These are phyloP conservation scores for Sylvia borin DNA, from an alignment of 2,797 vertebrate genomes.

Conservation along the genomic window DNA sequence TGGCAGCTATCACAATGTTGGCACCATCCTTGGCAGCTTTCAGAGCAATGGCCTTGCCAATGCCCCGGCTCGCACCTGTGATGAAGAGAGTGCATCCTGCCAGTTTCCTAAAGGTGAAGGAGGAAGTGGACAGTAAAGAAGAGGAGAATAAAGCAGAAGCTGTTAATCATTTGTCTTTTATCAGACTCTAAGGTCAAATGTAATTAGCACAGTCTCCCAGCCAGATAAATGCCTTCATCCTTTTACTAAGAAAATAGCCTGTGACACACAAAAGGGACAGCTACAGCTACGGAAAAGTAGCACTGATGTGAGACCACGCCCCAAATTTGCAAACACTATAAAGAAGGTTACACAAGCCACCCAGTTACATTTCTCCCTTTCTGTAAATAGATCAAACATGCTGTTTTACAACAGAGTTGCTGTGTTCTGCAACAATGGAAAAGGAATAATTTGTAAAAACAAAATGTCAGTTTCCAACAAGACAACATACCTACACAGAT, in stretches of 20 bases:
- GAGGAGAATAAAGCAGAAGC: neutral
- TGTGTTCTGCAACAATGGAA: neutral
- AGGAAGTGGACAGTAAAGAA: neutral
- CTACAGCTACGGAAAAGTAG: neutral
- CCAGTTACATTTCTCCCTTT: neutral
- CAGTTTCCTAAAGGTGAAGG: conserved; percentile 80
- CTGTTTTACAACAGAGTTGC: neutral
- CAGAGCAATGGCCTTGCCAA: conserved; percentile 95
- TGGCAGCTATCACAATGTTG: conserved; percentile 93
- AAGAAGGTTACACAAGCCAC: neutral
- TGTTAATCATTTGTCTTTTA: neutral
- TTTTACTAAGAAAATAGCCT: neutral
- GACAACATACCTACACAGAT: neutral
- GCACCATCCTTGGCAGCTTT: conserved; percentile 95
- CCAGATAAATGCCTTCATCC: neutral
- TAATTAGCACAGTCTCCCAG: neutral
- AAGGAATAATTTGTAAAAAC: neutral
- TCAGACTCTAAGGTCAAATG: neutral
- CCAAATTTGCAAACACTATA: neutral
- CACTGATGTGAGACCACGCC: neutral
- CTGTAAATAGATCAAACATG: neutral
- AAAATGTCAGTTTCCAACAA: neutral
- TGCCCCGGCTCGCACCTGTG: conserved; percentile 93
- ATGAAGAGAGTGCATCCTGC: conserved; percentile 93
- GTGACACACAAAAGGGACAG: neutral